Percentiles rank a stretch among this genome's conserved stretches.
phyloP scores from a whole-genome alignment of 2,888 invertebrate genomes.

The Aphidius colemani region DNA sequence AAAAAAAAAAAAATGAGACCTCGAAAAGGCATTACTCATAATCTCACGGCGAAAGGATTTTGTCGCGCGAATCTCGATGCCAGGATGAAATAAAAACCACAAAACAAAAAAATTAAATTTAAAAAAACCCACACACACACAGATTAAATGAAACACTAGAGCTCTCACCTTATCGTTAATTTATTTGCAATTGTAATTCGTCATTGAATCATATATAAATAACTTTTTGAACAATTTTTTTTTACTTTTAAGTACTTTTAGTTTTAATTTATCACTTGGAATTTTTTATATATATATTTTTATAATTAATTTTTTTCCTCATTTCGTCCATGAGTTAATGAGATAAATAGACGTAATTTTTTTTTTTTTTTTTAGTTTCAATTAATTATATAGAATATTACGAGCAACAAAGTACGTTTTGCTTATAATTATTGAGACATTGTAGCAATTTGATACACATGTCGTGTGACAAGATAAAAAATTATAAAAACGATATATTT shows the following conservation, averaged over 20 bases:
- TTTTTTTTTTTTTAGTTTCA: no score
- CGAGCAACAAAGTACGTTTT: no score
- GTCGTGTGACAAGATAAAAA: no score
- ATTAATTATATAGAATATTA: no score
- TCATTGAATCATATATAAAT: neutral
- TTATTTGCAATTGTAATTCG: conserved; percentile 41
- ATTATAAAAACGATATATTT: no score
- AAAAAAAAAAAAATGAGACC: conserved; percentile 12
- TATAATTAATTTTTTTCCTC: neutral
- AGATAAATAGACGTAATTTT: no score
- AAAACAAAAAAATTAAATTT: no score
- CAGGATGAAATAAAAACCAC: neutral
- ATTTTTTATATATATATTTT: conserved; percentile 14
- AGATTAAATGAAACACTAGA: conserved; percentile 6
- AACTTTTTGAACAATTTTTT: no score
- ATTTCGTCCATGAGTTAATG: neutral
- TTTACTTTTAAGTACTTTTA: no score
- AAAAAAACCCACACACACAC: neutral
- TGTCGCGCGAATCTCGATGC: conserved; percentile 19
- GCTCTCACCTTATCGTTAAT: conserved; percentile 30
- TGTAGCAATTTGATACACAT: no score
- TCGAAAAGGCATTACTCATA: conserved; percentile 43
- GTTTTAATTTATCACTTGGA: neutral
- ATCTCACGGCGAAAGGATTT: conserved; percentile 37
- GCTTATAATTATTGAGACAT: no score